Evolutionary conservation across 92 coral and sea anemone species (phyloP).

Genomic region (Hydrozoanthus gracilis): DNA sequence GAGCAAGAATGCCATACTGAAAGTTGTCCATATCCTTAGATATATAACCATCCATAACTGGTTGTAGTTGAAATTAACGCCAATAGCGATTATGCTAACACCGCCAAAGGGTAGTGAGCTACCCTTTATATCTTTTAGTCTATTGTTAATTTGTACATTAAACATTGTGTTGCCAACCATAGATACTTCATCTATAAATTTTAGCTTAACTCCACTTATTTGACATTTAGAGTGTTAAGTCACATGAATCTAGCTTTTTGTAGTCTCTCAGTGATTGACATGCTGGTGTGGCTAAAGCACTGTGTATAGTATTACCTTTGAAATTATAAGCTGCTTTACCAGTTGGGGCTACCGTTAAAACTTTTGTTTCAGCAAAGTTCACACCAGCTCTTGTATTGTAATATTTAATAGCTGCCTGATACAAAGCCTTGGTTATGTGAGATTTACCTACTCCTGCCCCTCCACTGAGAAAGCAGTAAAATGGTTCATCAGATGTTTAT

Average conservation of each 20-base stretch:
- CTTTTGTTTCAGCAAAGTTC: slow-evolving; percentile 10
- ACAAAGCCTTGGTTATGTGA: slow-evolving; percentile 13
- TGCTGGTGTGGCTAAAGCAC: slow-evolving; percentile 14
- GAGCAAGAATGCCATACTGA: slow-evolving; percentile 73
- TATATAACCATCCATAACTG: slow-evolving; percentile 63
- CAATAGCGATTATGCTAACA: slow-evolving; percentile 62
- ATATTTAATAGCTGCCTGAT: slow-evolving; percentile 19
- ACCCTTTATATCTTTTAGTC: slow-evolving; percentile 16
- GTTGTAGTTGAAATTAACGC: slow-evolving; percentile 28
- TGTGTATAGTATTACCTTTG: slow-evolving; percentile 13
- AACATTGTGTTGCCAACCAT: slow-evolving; percentile 39
- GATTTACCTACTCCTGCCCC: slow-evolving; percentile 8
- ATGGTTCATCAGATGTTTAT: slow-evolving; percentile 15
- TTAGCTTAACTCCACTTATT: slow-evolving; percentile 2
- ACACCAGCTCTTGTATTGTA: slow-evolving; percentile 6
- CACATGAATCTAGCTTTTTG: slow-evolving; percentile 8
- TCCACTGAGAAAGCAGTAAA: slow-evolving; percentile 15
- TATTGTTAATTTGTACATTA: slow-evolving; percentile 64
- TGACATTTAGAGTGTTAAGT: slow-evolving; percentile 2
- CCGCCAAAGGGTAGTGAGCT: background rate
- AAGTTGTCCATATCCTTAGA: slow-evolving; percentile 52
- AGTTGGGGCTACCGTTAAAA: slow-evolving; percentile 1
- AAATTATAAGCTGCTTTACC: slow-evolving; percentile 7
- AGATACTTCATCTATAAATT: slow-evolving; percentile 34
- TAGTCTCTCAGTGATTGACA: slow-evolving; percentile 8